Base-by-base conservation (phyloP, 2,888 invertebrate species). In the Drosophila buzzatii region DNA sequence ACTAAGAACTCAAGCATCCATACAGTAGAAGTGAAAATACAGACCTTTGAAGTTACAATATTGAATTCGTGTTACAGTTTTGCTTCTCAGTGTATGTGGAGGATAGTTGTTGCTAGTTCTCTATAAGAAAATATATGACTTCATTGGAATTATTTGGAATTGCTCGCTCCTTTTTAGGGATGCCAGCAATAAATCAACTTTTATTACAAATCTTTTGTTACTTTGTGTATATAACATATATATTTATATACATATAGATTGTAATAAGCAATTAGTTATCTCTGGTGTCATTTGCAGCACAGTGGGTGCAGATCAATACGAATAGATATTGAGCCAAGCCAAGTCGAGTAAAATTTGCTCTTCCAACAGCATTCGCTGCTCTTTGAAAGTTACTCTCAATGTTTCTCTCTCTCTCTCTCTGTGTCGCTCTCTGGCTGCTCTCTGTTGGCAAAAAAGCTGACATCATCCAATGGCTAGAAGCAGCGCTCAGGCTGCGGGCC, bases 381-480 rank as follows among this genome's bases (percentile, higher is more conserved):
- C 63, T 84, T 70, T 60, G 33, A 31, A 18, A 3, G 7, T 9
- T 10, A n/a, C 4, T 9, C 47, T 47, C 35, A 10, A 35, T 33
- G 45, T 42, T 8, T 39, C 33, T 41, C 41, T 41, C 31, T 57
- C 18, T n/a, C 41, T 31, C 52, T 42, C 63, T 27, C 45, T 67
- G 60, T 64, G 56, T 33, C 3, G 53, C 37, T 16, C 37, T 37
- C 37, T 16, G 37, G 23, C 52, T 27, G 39, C 52, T 51, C 51
- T 51, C 51, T 51, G 33, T 51, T 53, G 6, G 37, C 14, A 10
- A 59, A 78, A 78, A 81, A 69, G 82, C 83, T 85, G 90, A 91
- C 90, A 90, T 91, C 90, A 91, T 88, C 90, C 69, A n/a, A 47
- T 59, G 51, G 65, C 56, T 67, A 66, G 55, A 55, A 55, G 67